Evolutionary conservation across 2,888 invertebrate species (phyloP), one percentile per base, ranked within the genome.

Genomic region (Silvanus unidentatus): DNA sequence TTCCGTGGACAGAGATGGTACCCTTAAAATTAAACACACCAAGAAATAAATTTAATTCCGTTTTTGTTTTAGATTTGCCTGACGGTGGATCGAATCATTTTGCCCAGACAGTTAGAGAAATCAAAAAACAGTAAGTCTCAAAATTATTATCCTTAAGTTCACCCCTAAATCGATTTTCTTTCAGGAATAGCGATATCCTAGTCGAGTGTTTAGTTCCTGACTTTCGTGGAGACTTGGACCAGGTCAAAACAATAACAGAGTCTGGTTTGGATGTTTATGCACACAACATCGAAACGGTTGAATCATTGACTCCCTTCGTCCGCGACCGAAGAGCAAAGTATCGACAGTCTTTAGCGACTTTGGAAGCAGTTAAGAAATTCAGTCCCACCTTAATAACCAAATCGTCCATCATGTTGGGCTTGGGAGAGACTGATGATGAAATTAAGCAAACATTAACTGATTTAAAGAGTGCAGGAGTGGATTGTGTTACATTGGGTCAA

Each of bases 161-260:
- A 8, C 14, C 9, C 14, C 10, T 43, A n/a, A 29, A 22, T n/a
- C n/a, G n/a, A n/a, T n/a, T n/a, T n/a, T 42, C 36, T 70, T 70
- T 2, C 59, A 83, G 84, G 59, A 94, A 89, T 65, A 80, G 83
- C 8, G 80, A 82, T 48, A 89, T 99, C 55, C 73, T 97, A 50
- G 95, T 99, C 0, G 99, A 99, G 73, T 97, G 97, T 61, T 74
- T 99, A 29, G 94, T 96, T 9, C 98, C 98, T 0, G 99, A 99
- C 72, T 99, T 99, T 71, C 77, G 88, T 37, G 98, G 95, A 1
- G 78, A 91, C 66, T 65, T 82, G 39, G 75, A 80, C 3, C 80
- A 84, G 58, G 84, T 98, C 0, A 78, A 76, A 61, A 79, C 74
- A 0, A 85, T 98, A 45, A 91, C 87, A 0, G 68, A 75, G 12